Conservation (phyloP, 2,113 vertebrate species). For the Patagioenas fasciata region DNA sequence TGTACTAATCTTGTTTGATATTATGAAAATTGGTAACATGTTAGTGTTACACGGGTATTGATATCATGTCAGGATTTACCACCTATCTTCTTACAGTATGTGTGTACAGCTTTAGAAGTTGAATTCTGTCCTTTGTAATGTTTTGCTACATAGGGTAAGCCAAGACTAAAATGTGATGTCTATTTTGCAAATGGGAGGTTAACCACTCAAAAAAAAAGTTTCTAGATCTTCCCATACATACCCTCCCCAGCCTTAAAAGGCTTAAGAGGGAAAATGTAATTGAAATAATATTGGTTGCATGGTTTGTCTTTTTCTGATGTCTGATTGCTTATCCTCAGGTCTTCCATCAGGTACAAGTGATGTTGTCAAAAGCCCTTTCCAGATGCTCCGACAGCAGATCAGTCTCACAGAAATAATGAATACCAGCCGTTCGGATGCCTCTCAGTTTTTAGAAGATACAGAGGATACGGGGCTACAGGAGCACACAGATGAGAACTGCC, state of each 20-base stretch:
- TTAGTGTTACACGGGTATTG: neutral
- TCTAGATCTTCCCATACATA: neutral
- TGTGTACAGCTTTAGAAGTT: neutral
- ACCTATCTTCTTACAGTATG: neutral
- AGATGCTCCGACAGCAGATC: slow-evolving; percentile 91
- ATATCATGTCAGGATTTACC: neutral
- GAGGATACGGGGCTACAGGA: slow-evolving; percentile 96
- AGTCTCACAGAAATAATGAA: slow-evolving; percentile 96
- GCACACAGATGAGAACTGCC: slow-evolving; percentile 94
- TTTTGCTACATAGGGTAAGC: neutral
- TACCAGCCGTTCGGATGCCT: slow-evolving; percentile 85
- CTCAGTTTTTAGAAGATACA: slow-evolving; percentile 83
- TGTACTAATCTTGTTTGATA: neutral
- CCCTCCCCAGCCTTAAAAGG: neutral
- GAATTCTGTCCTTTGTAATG: neutral
- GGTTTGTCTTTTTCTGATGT: neutral
- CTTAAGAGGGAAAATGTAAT: neutral
- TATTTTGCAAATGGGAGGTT: neutral
- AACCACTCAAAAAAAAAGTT: neutral
- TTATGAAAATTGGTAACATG: neutral
- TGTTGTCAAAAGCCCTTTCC: slow-evolving; percentile 80
- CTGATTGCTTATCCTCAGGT: slow-evolving; percentile 60
- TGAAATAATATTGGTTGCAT: neutral
- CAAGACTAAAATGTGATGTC: neutral
- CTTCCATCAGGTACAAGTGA: slow-evolving; percentile 74